Percentiles rank a stretch among this genome's conserved stretches.
Conservation (phyloP, 1,140 invertebrate species). For the Drosophila bifasciata region DNA sequence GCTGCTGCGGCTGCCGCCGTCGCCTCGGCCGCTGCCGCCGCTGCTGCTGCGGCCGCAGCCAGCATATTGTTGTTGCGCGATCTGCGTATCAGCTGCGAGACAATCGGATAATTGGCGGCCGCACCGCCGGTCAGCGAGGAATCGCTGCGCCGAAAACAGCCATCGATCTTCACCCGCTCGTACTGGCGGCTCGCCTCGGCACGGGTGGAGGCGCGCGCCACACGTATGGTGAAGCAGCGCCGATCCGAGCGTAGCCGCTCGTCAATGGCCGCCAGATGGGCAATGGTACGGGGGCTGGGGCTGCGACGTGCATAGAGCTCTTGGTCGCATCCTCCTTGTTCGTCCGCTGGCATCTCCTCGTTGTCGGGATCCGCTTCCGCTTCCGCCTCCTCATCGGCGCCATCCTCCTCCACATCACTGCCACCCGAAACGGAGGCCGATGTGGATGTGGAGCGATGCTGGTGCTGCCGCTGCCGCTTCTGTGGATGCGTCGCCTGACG, state of each 20-base stretch:
- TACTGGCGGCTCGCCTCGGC: constrained; percentile 87
- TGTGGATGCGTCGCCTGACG: constrained; percentile 33
- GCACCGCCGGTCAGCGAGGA: constrained; percentile 81
- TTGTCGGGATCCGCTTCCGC: constrained; percentile 10
- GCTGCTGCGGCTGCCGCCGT: constrained; percentile 70
- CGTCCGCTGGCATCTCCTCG: constrained; percentile 5
- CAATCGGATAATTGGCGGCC: constrained; percentile 83
- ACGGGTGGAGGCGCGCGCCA: constrained; percentile 87
- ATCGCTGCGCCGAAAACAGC: constrained; percentile 85
- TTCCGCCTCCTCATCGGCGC: constrained; percentile 48
- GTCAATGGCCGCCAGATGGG: constrained; percentile 75
- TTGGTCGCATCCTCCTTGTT: constrained; percentile 5
- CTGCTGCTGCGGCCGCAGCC: constrained; percentile 66
- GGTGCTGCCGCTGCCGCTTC: constrained; percentile 39
- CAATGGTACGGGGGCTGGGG: constrained; percentile 75
- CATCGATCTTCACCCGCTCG: constrained; percentile 87
- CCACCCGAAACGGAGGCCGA: constrained; percentile 70
- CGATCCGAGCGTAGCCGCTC: constrained; percentile 74
- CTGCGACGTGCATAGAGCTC: constrained; percentile 40
- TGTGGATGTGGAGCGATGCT: constrained; percentile 49
- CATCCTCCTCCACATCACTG: constrained; percentile 77
- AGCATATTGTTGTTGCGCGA: constrained; percentile 80
- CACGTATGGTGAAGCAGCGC: constrained; percentile 84
- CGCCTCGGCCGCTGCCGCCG: constrained; percentile 76
- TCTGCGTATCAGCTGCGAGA: constrained; percentile 84